Evolutionary conservation across 2,888 invertebrate genomes (phyloP).

Genomic region (Pristionchus entomophagus): DNA sequence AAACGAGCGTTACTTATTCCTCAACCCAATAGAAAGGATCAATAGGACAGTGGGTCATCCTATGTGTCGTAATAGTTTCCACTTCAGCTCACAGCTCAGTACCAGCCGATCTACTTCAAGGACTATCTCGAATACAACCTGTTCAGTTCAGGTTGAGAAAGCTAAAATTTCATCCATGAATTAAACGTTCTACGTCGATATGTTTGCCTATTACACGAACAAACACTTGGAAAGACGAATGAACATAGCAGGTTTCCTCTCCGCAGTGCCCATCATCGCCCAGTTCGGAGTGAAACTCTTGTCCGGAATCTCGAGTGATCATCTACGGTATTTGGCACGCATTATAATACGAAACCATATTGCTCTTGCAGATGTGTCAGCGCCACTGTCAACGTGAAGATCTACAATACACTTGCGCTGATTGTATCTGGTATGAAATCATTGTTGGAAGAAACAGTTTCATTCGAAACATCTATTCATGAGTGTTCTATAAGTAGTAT

Average conservation of each 20-base stretch:
- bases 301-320: constrained; percentile 55
- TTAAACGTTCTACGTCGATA: neutral
- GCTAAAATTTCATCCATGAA: no score
- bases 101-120: constrained; percentile 63
- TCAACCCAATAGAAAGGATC: no score
- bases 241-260: constrained; percentile 58
- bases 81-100: constrained; percentile 56
- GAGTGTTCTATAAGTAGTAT: no score
- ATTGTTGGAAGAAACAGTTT: no score
- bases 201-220: neutral
- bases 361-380: constrained; percentile 52
- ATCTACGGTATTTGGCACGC: no score
- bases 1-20: no score
- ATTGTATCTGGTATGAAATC: constrained; percentile 51
- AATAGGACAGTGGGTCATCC: no score
- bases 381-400: constrained; percentile 54
- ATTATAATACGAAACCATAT: no score
- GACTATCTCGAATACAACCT: constrained; percentile 58
- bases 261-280: constrained; percentile 58
- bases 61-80: no score
- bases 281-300: constrained; percentile 55
- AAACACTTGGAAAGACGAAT: no score
- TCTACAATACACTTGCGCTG: constrained; percentile 55
- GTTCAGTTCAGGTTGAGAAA: constrained; percentile 55
- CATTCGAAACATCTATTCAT: no score